These are phyloP conservation scores for Nomada fabriciana DNA, from an alignment of 2,888 invertebrate genomes.

Conservation along the genomic window DNA sequence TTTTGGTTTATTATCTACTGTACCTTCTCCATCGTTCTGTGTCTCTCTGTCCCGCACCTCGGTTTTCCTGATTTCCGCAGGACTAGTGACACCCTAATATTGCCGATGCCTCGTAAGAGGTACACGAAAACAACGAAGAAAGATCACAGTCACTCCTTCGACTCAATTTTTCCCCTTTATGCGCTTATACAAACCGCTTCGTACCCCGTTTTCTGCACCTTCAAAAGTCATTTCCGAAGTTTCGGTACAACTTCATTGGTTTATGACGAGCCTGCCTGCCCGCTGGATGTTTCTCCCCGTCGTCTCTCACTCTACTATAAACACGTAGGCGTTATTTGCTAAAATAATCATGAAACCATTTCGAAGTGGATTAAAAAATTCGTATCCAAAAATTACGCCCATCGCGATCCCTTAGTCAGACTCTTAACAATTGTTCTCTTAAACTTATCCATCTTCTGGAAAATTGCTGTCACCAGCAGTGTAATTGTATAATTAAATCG, in stretches of 20 bases:
- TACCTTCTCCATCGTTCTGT: constrained; percentile 2
- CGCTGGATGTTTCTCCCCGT: not conserved
- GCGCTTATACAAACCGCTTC: not conserved
- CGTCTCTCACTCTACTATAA: too few species aligned
- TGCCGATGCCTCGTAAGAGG: constrained; percentile 28
- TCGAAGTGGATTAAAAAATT: not conserved
- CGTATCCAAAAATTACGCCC: too few species aligned
- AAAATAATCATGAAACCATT: not conserved
- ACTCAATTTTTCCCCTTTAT: constrained; percentile 19
- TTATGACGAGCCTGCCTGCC: constrained; percentile 16
- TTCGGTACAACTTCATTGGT: constrained; percentile 51
- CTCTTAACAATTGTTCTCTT: too few species aligned
- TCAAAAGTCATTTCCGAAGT: constrained; percentile 27
- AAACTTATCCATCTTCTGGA: too few species aligned
- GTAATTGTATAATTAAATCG: too few species aligned
- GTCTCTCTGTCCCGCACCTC: not conserved
- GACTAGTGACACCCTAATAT: constrained; percentile 39
- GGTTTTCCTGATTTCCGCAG: not conserved
- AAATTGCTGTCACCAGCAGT: too few species aligned
- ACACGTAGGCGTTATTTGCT: not conserved
- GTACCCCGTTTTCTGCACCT: not conserved
- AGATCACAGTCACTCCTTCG: constrained; percentile 4
- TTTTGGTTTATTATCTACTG: constrained; percentile 61
- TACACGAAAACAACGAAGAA: constrained; percentile 12
- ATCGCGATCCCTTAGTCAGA: too few species aligned